These are phyloP conservation scores for Caenorhabditis brenneri DNA, from an alignment of 1,140 invertebrate species.

Conservation along the genomic window DNA sequence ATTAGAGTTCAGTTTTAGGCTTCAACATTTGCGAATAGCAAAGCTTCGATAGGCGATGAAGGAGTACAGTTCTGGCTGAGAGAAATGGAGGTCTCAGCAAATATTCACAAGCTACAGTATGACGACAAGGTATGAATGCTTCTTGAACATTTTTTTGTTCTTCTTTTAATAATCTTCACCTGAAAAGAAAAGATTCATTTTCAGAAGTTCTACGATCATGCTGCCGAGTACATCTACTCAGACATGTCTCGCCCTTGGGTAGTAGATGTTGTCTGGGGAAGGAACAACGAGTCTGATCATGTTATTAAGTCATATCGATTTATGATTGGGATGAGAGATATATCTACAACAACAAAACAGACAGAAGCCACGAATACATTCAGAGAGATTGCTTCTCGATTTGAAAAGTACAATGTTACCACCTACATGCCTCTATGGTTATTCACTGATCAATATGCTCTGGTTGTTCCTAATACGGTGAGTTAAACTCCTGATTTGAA, in stretches of 20 bases:
- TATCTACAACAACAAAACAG: constrained; percentile 66
- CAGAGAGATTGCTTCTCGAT: constrained; percentile 76
- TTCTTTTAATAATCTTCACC: constrained; percentile 63
- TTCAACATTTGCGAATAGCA: constrained; percentile 79
- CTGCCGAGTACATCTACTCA: constrained; percentile 66
- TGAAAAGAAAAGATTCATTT: background rate
- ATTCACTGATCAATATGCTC: constrained; percentile 80
- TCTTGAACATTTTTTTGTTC: no score
- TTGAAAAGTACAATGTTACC: constrained; percentile 82
- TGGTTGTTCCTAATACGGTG: constrained; percentile 75
- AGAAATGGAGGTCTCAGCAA: constrained; percentile 77
- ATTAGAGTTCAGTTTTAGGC: background rate
- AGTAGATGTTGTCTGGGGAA: constrained; percentile 69
- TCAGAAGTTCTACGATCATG: constrained; percentile 61
- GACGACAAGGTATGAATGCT: constrained; percentile 78
- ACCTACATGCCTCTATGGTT: constrained; percentile 94
- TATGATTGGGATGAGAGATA: constrained; percentile 68
- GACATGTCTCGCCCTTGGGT: constrained; percentile 63
- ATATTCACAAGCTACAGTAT: constrained; percentile 80
- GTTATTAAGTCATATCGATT: constrained; percentile 59
- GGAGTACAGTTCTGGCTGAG: constrained; percentile 91
- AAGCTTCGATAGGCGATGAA: constrained; percentile 78
- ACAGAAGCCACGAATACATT: constrained; percentile 62
- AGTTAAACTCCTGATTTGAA: background rate
- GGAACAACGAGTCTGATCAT: constrained; percentile 57